These are phyloP conservation scores for Pan troglodytes DNA, from an alignment of 2,113 vertebrate genomes.

Conservation along the genomic window NHGRI_mPanTro3-v2.1_pri NC_072401.2:106453001-106453500, in stretches of 20 bases:
- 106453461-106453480: slow-evolving; percentile 95
- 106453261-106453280: background rate
- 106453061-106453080: slow-evolving; percentile 50
- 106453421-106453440: slow-evolving; percentile 96
- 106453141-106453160: slow-evolving; percentile 39
- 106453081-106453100: slow-evolving; percentile 59
- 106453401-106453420: slow-evolving; percentile 78
- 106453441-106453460: slow-evolving; percentile 94
- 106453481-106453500: slow-evolving; percentile 99
- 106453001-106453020: background rate
- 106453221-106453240: slow-evolving; percentile 38
- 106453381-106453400: background rate
- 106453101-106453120: slow-evolving; percentile 75
- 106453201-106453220: slow-evolving; percentile 4
- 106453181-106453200: slow-evolving; percentile 29
- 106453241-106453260: slow-evolving; percentile 41
- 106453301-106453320: background rate
- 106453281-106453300: background rate
- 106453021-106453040: background rate
- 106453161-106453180: slow-evolving; percentile 9
- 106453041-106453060: slow-evolving; percentile 36
- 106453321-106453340: background rate
- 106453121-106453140: slow-evolving; percentile 60
- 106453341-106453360: background rate
- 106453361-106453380: background rate